Percentiles rank a stretch among this genome's conserved stretches.
These are phyloP conservation scores for Girardia tigrina DNA, from an alignment of 2,888 invertebrate species.

Conservation along the genomic window DNA sequence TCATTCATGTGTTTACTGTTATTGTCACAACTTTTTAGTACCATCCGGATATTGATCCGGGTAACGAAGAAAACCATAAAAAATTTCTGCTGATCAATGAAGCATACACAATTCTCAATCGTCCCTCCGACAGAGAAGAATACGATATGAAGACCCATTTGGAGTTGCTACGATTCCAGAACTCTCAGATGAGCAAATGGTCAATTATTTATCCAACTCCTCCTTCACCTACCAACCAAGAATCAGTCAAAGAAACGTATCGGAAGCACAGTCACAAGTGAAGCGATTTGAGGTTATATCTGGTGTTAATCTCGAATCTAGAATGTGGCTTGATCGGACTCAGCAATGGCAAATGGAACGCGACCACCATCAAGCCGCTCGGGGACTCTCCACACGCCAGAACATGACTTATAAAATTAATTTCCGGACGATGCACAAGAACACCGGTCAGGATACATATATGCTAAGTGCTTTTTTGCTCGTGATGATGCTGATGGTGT, in stretches of 20 bases:
- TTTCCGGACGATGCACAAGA: too few species aligned
- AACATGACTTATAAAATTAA: too few species aligned
- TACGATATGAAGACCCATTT: background rate
- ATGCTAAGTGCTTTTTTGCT: too few species aligned
- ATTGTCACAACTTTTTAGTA: too few species aligned
- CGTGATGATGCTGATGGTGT: too few species aligned
- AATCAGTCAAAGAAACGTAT: background rate
- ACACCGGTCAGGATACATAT: too few species aligned
- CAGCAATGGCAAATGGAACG: background rate
- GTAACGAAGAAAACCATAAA: background rate
- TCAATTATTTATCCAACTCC: background rate
- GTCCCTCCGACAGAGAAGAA: background rate
- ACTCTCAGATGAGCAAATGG: background rate
- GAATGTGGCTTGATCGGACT: background rate
- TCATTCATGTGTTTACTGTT: too few species aligned
- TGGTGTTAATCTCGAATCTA: background rate
- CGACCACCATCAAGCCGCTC: background rate
- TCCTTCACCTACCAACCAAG: background rate
- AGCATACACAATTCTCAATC: background rate
- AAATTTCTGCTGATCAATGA: background rate
- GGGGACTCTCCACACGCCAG: background rate
- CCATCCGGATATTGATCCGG: background rate
- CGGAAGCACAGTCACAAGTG: background rate
- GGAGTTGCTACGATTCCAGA: background rate
- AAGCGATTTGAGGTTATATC: background rate